Percentiles rank a stretch among this genome's conserved stretches.
Evolutionary conservation across 2,888 invertebrate species (phyloP).

Genomic region (Zygothrica quintamaculata): DNA sequence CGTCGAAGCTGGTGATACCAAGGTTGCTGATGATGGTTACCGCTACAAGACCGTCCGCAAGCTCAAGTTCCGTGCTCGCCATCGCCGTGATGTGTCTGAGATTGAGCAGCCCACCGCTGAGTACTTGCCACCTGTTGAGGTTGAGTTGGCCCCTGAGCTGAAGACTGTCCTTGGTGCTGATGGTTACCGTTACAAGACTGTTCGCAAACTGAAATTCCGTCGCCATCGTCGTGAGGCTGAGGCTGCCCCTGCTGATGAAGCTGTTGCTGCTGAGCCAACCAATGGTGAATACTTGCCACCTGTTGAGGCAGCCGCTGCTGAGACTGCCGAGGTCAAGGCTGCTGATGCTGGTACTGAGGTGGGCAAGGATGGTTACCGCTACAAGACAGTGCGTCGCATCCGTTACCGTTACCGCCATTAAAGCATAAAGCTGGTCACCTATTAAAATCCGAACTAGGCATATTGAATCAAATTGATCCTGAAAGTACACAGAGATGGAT

Average conservation of each 20-base stretch:
- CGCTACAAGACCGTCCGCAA: constrained; percentile 83
- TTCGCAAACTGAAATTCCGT: constrained; percentile 72
- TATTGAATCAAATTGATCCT: constrained; percentile 80
- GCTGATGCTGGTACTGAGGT: constrained; percentile 78
- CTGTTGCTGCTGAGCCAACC: constrained; percentile 53
- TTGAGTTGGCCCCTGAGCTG: constrained; percentile 77
- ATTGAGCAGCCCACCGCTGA: constrained; percentile 69
- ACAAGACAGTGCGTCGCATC: constrained; percentile 82
- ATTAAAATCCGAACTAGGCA: constrained; percentile 45
- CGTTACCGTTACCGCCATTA: constrained; percentile 81
- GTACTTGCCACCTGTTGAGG: constrained; percentile 75
- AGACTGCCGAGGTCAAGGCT: constrained; percentile 46
- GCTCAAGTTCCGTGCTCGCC: constrained; percentile 79
- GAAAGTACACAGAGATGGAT: constrained; percentile 60
- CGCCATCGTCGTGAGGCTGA: constrained; percentile 80
- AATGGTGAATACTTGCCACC: constrained; percentile 80
- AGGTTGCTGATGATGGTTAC: constrained; percentile 81
- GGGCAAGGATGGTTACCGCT: constrained; percentile 82
- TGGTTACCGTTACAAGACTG: constrained; percentile 79
- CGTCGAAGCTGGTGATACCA: constrained; percentile 65
- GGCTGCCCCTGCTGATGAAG: constrained; percentile 52
- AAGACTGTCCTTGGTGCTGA: constrained; percentile 76
- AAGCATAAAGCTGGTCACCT: constrained; percentile 41
- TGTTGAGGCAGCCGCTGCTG: constrained; percentile 48
- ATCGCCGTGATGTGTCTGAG: constrained; percentile 82